These are phyloP conservation scores for Gymnocheta viridis DNA, from an alignment of 2,888 invertebrate species.

Conservation along the genomic window DNA sequence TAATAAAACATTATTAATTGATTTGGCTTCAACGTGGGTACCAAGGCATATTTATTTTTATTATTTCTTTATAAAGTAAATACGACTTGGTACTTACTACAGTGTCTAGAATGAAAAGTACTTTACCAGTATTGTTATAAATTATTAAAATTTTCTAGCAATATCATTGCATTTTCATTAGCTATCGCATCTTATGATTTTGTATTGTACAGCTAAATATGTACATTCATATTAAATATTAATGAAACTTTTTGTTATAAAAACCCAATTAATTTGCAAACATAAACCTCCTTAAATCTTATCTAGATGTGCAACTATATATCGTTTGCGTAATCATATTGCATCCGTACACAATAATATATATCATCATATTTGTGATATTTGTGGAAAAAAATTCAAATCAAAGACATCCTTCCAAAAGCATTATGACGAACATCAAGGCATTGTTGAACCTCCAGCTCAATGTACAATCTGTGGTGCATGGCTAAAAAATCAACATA, in stretches of 20 bases:
- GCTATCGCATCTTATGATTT: not conserved
- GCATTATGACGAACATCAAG: slow-evolving; percentile 77
- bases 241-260: slow-evolving; percentile 31
- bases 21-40: too few species aligned
- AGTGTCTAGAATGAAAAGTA: too few species aligned
- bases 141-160: too few species aligned
- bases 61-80: too few species aligned
- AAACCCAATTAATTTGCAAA: slow-evolving; percentile 46
- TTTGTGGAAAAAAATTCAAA: slow-evolving; percentile 79
- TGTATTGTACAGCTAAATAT: slow-evolving; percentile 2
- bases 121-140: too few species aligned
- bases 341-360: slow-evolving; percentile 78
- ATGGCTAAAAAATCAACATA: slow-evolving; percentile 78
- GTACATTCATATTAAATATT: slow-evolving; percentile 1
- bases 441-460: slow-evolving; percentile 77
- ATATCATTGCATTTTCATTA: not conserved
- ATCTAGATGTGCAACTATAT: slow-evolving; percentile 75
- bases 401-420: slow-evolving; percentile 78
- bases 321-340: slow-evolving; percentile 76
- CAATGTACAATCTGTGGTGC: slow-evolving; percentile 76
- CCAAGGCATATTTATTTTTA: too few species aligned
- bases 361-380: slow-evolving; percentile 78
- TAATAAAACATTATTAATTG: too few species aligned
- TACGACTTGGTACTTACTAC: too few species aligned
- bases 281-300: slow-evolving; percentile 64